Evolutionary conservation across 2,888 invertebrate genomes (phyloP).

Genomic region (Drosophila meridionalis): DNA sequence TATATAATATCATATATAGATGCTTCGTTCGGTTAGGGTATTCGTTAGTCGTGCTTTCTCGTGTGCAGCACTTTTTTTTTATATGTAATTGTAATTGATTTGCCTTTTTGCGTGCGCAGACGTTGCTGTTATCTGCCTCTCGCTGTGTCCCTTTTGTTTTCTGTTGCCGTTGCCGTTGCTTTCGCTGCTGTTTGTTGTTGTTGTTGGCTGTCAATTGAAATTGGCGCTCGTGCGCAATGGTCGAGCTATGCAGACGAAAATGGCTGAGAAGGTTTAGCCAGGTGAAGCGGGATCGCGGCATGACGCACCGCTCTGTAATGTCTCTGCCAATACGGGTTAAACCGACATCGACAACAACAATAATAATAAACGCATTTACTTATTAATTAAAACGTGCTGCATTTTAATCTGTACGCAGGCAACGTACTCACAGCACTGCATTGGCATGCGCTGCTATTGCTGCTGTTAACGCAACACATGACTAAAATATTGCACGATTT

Average conservation of each 20-base stretch:
- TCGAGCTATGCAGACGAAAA: slow-evolving; percentile 16
- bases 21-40: neutral
- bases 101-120: slow-evolving; percentile 58
- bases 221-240: slow-evolving; percentile 45
- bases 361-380: slow-evolving; percentile 25
- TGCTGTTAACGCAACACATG: slow-evolving; percentile 26
- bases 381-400: slow-evolving; percentile 64
- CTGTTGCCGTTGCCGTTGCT: neutral
- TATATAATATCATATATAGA: too few species aligned
- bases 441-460: slow-evolving; percentile 41
- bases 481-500: slow-evolving; percentile 25
- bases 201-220: slow-evolving; percentile 35
- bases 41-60: neutral
- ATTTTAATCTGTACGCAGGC: slow-evolving; percentile 58
- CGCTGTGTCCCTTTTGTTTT: slow-evolving; percentile 26
- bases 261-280: slow-evolving; percentile 23
- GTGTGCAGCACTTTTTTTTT: slow-evolving; percentile 2
- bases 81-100: slow-evolving; percentile 75
- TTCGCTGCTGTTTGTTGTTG: slow-evolving; percentile 16
- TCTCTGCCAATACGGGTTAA: slow-evolving; percentile 23
- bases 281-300: slow-evolving; percentile 7
- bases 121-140: slow-evolving; percentile 26
- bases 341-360: slow-evolving; percentile 15
- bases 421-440: slow-evolving; percentile 31
- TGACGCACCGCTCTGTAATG: slow-evolving; percentile 56